Base-by-base conservation (phyloP, 2,888 invertebrate species). In the Drosophila leonis region DNA sequence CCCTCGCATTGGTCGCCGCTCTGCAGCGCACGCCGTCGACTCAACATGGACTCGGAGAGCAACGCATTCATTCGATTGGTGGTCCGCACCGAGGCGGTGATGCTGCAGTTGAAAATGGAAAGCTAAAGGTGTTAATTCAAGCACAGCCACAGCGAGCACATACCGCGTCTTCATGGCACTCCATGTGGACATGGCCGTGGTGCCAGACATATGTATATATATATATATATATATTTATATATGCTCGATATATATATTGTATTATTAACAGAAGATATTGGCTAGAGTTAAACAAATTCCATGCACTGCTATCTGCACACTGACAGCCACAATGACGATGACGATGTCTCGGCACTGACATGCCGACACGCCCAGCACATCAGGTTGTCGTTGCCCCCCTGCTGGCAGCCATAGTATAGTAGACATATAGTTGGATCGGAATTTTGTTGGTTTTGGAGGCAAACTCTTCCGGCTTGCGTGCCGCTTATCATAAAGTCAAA, bases 11-110 rank as follows among this genome's bases (percentile, higher is more conserved):
- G 84, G 7, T 79, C 81, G 2, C 76, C 70, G 33, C 76, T 84
- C 55, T 83, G 84, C 35, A 90, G 29, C 1, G 89, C 91, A 1
- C 83, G 82, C n/a, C 92, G 82, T 37, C 90, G 84, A 33, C 80
- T 90, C 33, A 91, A 65, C 85, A 93, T 87, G 7, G 93, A 90
- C 69, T 93, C 93, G 31, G 92, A 92, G 33, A 93, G 90, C 54
- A 93, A 59, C 0, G 92, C 92, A 88, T 93, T 93, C 91, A 93
- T 93, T 37, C 92, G 92, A 75, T 86, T 92, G 52, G 93, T 92
- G 44, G 93, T 93, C 24, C 92, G 91, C 72, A 93, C 93, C 5
- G 93, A 92, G 29, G 92, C 92, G 37, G 92, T 93, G 66, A 93
- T 93, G 54, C 93, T 92, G 73, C 51, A 80, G 74, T 15, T 55